phyloP scores from a whole-genome alignment of 2,113 vertebrate genomes.

The Coptodon rendalli region DNA sequence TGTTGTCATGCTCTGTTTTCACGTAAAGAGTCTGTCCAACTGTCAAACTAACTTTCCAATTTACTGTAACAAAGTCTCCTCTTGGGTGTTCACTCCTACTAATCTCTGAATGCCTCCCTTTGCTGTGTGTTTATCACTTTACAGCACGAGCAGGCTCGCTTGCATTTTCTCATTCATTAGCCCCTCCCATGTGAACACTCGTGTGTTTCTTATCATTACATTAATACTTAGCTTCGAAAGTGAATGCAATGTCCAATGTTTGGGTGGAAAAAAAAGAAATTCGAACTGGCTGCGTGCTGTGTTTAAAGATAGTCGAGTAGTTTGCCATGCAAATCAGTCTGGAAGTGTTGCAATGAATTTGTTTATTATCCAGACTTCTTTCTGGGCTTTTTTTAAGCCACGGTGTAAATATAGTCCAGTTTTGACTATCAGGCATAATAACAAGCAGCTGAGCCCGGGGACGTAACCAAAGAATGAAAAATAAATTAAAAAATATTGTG shows the following conservation, averaged over 20 bases:
- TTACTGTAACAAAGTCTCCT: background rate
- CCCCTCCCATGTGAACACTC: background rate
- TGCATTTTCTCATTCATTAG: constrained; percentile 2
- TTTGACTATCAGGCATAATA: background rate
- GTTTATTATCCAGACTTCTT: background rate
- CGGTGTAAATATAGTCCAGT: background rate
- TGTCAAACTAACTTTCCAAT: background rate
- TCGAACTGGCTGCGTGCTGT: background rate
- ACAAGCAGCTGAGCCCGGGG: background rate
- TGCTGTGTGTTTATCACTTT: background rate
- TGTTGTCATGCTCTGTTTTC: background rate
- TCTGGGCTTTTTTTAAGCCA: background rate
- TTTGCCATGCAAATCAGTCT: constrained; percentile 8
- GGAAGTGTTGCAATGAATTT: background rate
- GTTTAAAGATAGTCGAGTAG: background rate
- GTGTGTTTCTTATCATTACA: background rate
- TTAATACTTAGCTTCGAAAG: background rate
- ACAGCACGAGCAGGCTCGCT: background rate
- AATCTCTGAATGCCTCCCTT: background rate
- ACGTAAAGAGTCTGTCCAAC: background rate
- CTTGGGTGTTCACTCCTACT: background rate
- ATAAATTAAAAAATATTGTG: background rate
- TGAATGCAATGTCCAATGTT: background rate
- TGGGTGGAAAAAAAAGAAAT: background rate
- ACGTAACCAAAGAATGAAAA: background rate